Conservation (phyloP, 2,797 vertebrate genomes). For the Coccyzus lansbergi region DNA sequence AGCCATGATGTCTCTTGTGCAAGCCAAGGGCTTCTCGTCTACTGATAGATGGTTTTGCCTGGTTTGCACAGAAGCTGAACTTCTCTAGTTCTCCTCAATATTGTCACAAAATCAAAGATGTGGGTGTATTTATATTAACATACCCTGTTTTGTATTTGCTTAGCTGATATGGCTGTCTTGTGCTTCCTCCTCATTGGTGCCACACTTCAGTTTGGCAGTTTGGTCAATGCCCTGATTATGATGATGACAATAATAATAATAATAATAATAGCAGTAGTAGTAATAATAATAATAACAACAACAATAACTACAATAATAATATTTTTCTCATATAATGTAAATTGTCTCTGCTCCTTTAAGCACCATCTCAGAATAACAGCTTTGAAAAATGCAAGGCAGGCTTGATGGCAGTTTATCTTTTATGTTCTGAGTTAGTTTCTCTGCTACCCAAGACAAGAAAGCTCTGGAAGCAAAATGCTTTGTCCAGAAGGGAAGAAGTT, state of each 20-base stretch:
- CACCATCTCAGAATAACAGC: neutral
- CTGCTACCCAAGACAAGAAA: conserved; percentile 30
- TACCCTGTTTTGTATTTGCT: neutral
- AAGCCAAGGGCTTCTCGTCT: neutral
- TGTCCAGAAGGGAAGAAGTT: conserved; percentile 24
- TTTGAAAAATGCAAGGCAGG: neutral
- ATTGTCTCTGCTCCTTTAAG: neutral
- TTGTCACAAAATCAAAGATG: neutral
- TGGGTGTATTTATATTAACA: neutral
- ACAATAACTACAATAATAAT: neutral
- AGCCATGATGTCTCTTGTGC: neutral
- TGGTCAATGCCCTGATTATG: neutral
- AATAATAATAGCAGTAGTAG: too few relatives aligned
- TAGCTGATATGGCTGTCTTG: neutral
- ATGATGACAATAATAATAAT: too few relatives aligned
- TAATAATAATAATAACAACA: too few relatives aligned
- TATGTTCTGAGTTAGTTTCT: conserved; percentile 43
- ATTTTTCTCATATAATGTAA: neutral
- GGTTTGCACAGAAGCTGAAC: neutral
- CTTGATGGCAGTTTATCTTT: neutral
- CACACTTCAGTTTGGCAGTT: neutral
- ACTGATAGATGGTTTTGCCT: neutral
- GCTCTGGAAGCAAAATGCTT: conserved; percentile 14
- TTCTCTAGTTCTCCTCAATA: neutral
- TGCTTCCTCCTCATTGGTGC: neutral